These are phyloP conservation scores for Hydrochoerus hydrochaeris DNA, from an alignment of 2,113 vertebrate species.

Conservation along the genomic window DNA sequence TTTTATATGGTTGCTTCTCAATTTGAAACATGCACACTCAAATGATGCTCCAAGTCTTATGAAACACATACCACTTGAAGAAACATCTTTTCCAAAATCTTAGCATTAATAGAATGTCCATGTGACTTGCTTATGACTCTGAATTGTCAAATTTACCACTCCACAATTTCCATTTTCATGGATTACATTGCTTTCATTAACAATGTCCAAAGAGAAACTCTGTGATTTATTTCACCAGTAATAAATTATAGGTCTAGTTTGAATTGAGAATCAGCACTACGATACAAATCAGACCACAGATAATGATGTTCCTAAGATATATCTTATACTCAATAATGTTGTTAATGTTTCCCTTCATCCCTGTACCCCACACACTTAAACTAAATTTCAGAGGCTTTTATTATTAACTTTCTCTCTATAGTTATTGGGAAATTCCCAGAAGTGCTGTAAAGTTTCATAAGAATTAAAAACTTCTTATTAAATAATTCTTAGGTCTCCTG, in stretches of 20 bases:
- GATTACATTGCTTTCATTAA: neutral
- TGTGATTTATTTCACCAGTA: neutral
- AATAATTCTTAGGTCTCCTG: neutral
- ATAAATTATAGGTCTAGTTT: neutral
- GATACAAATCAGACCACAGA: neutral
- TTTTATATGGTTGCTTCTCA: neutral
- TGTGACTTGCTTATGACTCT: neutral
- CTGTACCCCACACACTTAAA: neutral
- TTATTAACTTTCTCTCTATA: neutral
- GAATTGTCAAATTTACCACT: neutral
- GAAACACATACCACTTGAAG: neutral
- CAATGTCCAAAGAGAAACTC: neutral
- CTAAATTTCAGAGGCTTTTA: neutral
- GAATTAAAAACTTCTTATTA: neutral
- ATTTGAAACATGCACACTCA: neutral
- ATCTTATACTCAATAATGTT: neutral
- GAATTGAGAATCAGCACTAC: neutral
- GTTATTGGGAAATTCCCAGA: neutral
- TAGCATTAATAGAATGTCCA: neutral
- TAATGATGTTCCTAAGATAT: neutral
- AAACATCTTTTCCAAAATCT: rapidly evolving
- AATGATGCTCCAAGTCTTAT: neutral
- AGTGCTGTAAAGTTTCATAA: neutral
- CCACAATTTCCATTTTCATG: neutral
- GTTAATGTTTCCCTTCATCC: neutral